Percentiles rank a stretch among this genome's conserved stretches.
These are phyloP conservation scores for Lacanobia oleracea DNA, from an alignment of 2,888 invertebrate genomes.

Conservation along the genomic window DNA sequence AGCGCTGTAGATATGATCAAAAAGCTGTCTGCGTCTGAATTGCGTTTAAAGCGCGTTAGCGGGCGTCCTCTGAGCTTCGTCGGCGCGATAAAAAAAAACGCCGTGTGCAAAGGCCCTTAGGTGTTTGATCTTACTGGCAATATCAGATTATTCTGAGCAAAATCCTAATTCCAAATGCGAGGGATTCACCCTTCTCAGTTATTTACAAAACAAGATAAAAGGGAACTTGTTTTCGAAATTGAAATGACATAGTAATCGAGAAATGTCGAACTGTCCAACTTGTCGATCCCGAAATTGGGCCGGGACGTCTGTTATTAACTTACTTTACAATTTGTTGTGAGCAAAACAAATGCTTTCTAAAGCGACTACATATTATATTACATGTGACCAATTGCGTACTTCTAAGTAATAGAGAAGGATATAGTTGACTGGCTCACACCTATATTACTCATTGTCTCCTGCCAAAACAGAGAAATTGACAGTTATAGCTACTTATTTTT, in stretches of 20 bases:
- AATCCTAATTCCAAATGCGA: not conserved
- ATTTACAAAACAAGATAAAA: conserved; percentile 36
- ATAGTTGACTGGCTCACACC: no score
- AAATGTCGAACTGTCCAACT: conserved; percentile 48
- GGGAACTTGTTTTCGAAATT: conserved; percentile 36
- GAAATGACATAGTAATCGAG: conserved; percentile 38
- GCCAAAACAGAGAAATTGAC: no score
- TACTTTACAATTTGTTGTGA: conserved; percentile 1
- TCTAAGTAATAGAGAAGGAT: no score
- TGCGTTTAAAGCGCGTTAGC: no score
- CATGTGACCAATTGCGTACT: no score
- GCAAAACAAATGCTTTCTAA: not conserved
- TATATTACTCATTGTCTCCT: no score
- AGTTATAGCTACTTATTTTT: no score
- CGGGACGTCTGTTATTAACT: conserved; percentile 21
- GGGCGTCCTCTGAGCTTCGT: no score
- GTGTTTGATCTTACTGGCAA: conserved; percentile 25
- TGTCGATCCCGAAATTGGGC: conserved; percentile 10
- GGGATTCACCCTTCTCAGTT: conserved; percentile 22
- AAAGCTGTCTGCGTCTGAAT: no score
- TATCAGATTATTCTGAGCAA: conserved; percentile 7
- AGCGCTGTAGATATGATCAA: no score
- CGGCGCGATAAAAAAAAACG: no score
- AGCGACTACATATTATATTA: not conserved
- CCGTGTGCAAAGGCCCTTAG: not conserved